These are phyloP conservation scores for Laothoe populi DNA, from an alignment of 2,888 invertebrate genomes.

Conservation along the genomic window DNA sequence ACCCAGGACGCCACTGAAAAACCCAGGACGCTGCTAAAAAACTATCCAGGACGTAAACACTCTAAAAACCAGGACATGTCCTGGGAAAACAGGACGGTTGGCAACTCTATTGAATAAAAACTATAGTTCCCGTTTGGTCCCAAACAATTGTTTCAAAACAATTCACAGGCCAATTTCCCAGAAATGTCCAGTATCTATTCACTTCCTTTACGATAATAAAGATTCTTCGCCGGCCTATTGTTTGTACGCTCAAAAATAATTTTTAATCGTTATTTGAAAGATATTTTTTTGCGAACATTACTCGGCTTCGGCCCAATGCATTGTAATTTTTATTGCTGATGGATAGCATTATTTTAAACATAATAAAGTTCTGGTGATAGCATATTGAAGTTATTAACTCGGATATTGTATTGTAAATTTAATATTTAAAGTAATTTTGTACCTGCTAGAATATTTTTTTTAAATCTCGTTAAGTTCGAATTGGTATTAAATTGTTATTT, in stretches of 20 bases:
- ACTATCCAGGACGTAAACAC: too few species aligned
- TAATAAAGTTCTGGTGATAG: slow-evolving; percentile 50
- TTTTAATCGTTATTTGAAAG: slow-evolving; percentile 74
- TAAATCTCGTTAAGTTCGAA: background rate
- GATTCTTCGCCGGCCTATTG: slow-evolving; percentile 65
- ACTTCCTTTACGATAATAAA: slow-evolving; percentile 80
- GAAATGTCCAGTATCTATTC: slow-evolving; percentile 74
- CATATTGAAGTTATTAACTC: slow-evolving; percentile 38
- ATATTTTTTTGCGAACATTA: slow-evolving; percentile 60
- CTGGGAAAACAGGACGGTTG: too few species aligned
- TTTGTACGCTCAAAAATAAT: slow-evolving; percentile 72
- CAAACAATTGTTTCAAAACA: slow-evolving; percentile 67
- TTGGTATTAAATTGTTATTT: too few species aligned
- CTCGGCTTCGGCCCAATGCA: slow-evolving; percentile 44
- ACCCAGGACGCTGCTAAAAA: too few species aligned
- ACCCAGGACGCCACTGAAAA: too few species aligned
- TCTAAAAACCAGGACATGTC: too few species aligned
- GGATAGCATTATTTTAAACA: slow-evolving; percentile 57
- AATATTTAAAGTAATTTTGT: slow-evolving; percentile 38
- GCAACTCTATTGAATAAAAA: too few species aligned
- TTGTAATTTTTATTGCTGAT: slow-evolving; percentile 71
- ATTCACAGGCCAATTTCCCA: slow-evolving; percentile 52
- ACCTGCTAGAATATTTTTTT: slow-evolving; percentile 27
- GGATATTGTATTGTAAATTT: slow-evolving; percentile 37
- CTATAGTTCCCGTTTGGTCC: slow-evolving; percentile 46